phyloP scores from a whole-genome alignment of 2,113 vertebrate genomes.

The Nycticorax nycticorax region DNA sequence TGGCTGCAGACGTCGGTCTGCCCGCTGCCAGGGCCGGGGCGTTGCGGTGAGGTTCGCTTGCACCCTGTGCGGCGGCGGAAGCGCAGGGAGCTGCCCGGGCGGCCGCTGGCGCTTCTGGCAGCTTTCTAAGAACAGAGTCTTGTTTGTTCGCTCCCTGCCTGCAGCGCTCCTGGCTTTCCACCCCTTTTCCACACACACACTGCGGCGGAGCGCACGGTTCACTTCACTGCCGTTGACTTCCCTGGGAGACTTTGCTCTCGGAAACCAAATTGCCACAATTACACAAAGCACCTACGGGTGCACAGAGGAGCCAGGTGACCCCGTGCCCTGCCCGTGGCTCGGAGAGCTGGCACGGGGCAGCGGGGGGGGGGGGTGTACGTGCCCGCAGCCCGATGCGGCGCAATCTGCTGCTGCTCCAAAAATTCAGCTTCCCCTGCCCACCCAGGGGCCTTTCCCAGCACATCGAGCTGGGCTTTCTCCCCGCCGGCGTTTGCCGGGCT shows the following conservation, averaged over 20 bases:
- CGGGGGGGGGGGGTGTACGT: rapidly evolving
- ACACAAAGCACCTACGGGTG: rapidly evolving
- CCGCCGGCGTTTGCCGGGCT: rapidly evolving
- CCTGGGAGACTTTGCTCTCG: background rate
- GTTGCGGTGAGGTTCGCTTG: background rate
- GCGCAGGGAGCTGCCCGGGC: background rate
- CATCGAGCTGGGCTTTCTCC: rapidly evolving
- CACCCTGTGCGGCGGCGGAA: rapidly evolving
- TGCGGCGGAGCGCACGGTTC: rapidly evolving
- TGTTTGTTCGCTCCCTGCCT: too few relatives aligned
- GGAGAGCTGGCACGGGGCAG: too few relatives aligned
- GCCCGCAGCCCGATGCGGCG: rapidly evolving
- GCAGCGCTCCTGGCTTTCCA: rapidly evolving
- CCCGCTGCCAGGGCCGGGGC: rapidly evolving
- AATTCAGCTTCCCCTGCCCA: rapidly evolving
- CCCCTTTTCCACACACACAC: rapidly evolving
- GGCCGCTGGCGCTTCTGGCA: too few relatives aligned
- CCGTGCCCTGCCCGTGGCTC: background rate
- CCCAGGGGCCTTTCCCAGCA: rapidly evolving
- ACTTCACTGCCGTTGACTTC: rapidly evolving
- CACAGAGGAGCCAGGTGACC: rapidly evolving
- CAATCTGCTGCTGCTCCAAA: background rate
- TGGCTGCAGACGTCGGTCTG: background rate
- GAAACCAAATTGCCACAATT: background rate
- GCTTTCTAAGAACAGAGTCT: background rate